These are phyloP conservation scores for Oedothorax gibbosus DNA, from an alignment of 1,140 invertebrate species.

Conservation along the genomic window DNA sequence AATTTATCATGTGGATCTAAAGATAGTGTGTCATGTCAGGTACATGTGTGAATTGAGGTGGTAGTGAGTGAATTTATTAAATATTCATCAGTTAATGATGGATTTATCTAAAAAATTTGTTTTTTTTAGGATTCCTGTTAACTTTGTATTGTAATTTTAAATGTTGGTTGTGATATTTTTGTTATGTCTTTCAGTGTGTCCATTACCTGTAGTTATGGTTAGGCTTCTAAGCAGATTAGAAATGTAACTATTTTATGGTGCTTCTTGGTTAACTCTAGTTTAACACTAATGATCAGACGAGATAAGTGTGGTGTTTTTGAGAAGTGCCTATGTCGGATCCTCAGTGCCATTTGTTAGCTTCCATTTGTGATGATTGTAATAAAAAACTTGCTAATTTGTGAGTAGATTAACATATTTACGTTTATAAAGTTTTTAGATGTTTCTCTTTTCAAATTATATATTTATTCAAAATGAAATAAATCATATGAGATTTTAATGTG, in stretches of 20 bases:
- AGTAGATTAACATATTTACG: conserved; percentile 4
- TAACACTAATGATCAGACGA: not conserved
- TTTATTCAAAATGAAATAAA: conserved; percentile 20
- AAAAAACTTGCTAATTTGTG: conserved; percentile 16
- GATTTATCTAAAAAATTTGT: conserved; percentile 11
- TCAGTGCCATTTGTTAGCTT: conserved; percentile 28
- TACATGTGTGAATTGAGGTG: conserved; percentile 20
- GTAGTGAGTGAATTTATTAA: not conserved
- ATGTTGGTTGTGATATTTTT: conserved; percentile 58
- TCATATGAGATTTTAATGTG: conserved; percentile 9
- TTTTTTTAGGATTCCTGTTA: not conserved
- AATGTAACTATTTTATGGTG: not conserved
- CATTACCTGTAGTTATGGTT: not conserved
- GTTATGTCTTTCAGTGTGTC: conserved; percentile 2
- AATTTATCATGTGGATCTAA: not conserved
- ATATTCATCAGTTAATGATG: not conserved
- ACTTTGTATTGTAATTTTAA: conserved; percentile 25
- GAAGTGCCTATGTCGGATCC: conserved; percentile 28
- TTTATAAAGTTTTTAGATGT: conserved; percentile 33
- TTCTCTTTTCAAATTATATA: conserved; percentile 16
- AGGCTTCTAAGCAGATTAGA: conserved; percentile 1
- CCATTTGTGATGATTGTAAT: conserved; percentile 33
- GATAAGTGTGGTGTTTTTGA: conserved; percentile 14
- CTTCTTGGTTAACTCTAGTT: not conserved
- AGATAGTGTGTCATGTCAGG: conserved; percentile 33